Evolutionary conservation across 2,888 invertebrate genomes (phyloP).

Genomic region (Neoascia interrupta): DNA sequence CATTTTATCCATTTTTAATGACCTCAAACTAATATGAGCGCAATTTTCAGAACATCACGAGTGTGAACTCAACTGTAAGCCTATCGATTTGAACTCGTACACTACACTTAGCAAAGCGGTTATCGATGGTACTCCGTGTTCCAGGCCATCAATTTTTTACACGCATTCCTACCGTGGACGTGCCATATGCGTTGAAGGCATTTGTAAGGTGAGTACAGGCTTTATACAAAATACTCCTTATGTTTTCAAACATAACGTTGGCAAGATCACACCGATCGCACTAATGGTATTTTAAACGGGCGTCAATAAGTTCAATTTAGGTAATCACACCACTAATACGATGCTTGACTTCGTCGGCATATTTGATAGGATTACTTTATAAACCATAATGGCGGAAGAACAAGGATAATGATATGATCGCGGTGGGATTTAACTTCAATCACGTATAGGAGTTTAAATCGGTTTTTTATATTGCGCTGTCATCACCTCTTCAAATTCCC

Average conservation of each 20-base stretch:
- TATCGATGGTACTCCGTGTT: slow-evolving; percentile 89
- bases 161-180: slow-evolving; percentile 80
- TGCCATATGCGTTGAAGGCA: slow-evolving; percentile 89
- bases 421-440: no score
- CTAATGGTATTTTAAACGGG: slow-evolving; percentile 64
- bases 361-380: slow-evolving; percentile 31
- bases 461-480: no score
- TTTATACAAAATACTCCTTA: slow-evolving; percentile 2
- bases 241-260: slow-evolving; percentile 34
- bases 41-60: slow-evolving; percentile 82
- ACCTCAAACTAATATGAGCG: not conserved
- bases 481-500: no score
- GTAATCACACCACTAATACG: slow-evolving; percentile 32
- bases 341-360: slow-evolving; percentile 31
- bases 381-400: no score
- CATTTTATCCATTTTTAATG: not conserved
- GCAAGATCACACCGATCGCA: slow-evolving; percentile 63
- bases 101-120: slow-evolving; percentile 89
- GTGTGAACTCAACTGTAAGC: slow-evolving; percentile 90
- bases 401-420: no score
- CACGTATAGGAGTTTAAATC: no score
- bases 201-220: slow-evolving; percentile 90
- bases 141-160: slow-evolving; percentile 81
- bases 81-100: slow-evolving; percentile 88
- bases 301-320: slow-evolving; percentile 56